phyloP scores from a whole-genome alignment of 2,888 invertebrate genomes.

The Apodemia mormo region DNA sequence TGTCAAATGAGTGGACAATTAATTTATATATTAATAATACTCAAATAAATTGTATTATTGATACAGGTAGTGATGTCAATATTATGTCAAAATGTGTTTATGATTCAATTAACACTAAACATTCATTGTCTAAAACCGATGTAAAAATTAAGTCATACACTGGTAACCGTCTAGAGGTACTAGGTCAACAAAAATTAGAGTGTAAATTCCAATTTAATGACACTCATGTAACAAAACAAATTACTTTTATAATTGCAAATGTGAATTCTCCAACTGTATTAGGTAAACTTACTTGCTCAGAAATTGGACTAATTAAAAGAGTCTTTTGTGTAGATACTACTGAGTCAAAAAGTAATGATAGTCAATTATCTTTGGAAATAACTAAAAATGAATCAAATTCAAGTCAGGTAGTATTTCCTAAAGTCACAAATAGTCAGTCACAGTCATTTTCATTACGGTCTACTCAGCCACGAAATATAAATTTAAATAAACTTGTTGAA shows the following conservation, averaged over 20 bases:
- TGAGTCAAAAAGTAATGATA: constrained; percentile 2
- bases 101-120: constrained; percentile 20
- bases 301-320: constrained; percentile 33
- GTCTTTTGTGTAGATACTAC: constrained; percentile 26
- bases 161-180: constrained; percentile 24
- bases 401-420: background rate
- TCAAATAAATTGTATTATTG: constrained; percentile 32
- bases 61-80: constrained; percentile 33
- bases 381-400: constrained; percentile 16
- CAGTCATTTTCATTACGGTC: constrained; percentile 22
- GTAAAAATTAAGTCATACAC: constrained; percentile 21
- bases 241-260: constrained; percentile 28
- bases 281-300: constrained; percentile 32
- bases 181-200: constrained; percentile 20
- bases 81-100: constrained; percentile 34
- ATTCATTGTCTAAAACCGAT: constrained; percentile 27
- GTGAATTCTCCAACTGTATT: constrained; percentile 34
- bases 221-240: constrained; percentile 19
- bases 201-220: background rate
- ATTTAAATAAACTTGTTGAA: too few relatives aligned
- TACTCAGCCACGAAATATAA: too few relatives aligned
- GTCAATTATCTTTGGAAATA: constrained; percentile 12
- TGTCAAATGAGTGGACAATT: too few relatives aligned
- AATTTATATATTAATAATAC: background rate
- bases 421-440: constrained; percentile 25